Conservation (phyloP, 2,113 vertebrate species). For the Aspiorhynchus laticeps region DNA sequence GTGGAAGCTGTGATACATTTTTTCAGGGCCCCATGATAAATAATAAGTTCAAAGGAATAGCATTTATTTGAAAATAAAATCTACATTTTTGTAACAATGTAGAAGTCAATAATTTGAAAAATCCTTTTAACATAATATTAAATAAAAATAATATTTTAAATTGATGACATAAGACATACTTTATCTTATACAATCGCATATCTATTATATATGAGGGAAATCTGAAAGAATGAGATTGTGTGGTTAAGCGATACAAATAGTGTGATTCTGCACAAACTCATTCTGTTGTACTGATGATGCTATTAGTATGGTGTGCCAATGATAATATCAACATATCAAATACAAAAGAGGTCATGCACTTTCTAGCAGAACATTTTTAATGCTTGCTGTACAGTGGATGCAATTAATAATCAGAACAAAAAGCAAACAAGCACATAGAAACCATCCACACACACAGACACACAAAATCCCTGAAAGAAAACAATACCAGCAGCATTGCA, state of each 20-base stretch:
- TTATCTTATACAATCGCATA: neutral
- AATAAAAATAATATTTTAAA: neutral
- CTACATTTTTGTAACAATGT: neutral
- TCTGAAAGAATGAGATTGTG: neutral
- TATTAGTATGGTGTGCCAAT: neutral
- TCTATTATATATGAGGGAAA: neutral
- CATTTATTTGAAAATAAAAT: neutral
- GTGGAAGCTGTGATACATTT: neutral
- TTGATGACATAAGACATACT: neutral
- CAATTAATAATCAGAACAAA: constrained; percentile 29
- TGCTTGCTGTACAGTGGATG: neutral
- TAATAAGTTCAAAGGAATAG: neutral
- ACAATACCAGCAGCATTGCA: constrained; percentile 7
- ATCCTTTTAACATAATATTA: neutral
- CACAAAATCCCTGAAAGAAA: constrained; percentile 8
- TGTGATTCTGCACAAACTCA: neutral
- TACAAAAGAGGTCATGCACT: neutral
- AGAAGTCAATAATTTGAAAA: neutral
- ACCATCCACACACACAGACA: neutral
- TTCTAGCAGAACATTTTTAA: neutral
- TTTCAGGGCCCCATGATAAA: neutral
- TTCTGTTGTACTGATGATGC: neutral
- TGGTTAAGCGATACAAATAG: neutral
- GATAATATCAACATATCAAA: neutral
- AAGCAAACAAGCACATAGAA: constrained; percentile 14